These are phyloP conservation scores for Penaeus chinensis DNA, from an alignment of 1,140 invertebrate species.

Conservation along the genomic window DNA sequence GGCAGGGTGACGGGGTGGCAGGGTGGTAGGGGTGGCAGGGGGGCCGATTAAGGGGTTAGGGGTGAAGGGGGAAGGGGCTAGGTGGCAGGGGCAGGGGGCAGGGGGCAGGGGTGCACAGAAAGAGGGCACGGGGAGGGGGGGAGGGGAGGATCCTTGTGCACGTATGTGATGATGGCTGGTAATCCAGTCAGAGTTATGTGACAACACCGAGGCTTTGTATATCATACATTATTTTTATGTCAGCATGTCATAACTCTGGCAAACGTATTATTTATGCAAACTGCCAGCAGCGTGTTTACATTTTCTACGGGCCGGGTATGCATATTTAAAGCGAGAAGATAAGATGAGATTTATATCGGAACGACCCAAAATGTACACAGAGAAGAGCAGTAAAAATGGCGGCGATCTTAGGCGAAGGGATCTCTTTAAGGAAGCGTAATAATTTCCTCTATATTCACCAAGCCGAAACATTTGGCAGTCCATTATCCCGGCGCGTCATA, in stretches of 20 bases:
- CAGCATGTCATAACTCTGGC: conserved; percentile 37
- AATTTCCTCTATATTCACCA: conserved; percentile 56
- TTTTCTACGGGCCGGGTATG: too few species aligned
- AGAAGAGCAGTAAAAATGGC: background rate
- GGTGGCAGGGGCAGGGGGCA: background rate
- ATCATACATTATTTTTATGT: conserved; percentile 56
- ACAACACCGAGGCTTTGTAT: conserved; percentile 50
- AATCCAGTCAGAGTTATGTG: conserved; percentile 49
- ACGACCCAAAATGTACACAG: background rate
- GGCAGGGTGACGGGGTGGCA: background rate
- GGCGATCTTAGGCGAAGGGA: conserved; percentile 3
- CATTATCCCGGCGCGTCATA: conserved; percentile 45
- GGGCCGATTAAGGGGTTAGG: background rate
- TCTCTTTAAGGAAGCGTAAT: conserved; percentile 51
- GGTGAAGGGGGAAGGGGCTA: background rate
- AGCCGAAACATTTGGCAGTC: conserved; percentile 56
- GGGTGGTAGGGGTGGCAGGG: conserved; percentile 5
- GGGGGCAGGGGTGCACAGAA: background rate
- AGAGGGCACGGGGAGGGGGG: background rate
- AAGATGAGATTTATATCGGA: conserved; percentile 2
- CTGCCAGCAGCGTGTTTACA: background rate
- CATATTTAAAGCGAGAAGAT: background rate
- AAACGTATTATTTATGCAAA: conserved; percentile 31
- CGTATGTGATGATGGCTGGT: conserved; percentile 48
- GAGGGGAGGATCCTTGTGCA: background rate